phyloP scores from a whole-genome alignment of 1,140 invertebrate genomes.

The Drosophila varians region DNA sequence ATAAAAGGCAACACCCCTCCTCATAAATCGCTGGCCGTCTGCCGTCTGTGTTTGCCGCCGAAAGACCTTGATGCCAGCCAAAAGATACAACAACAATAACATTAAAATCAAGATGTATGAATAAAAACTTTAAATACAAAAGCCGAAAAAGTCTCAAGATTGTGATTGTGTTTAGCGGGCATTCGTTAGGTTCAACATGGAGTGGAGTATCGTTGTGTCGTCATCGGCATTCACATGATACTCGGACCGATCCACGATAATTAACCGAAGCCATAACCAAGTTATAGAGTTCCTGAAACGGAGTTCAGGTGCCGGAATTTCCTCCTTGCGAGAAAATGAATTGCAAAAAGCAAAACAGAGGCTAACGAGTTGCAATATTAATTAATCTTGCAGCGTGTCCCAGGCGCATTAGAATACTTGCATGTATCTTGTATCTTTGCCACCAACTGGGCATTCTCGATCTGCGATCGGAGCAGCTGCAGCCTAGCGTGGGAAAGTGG shows the following conservation, averaged over 20 bases:
- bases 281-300: constrained; percentile 12
- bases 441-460: constrained; percentile 44
- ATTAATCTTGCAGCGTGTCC: constrained; percentile 50
- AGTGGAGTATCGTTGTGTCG: constrained; percentile 3
- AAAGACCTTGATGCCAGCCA: constrained; percentile 44
- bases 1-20: constrained; percentile 54
- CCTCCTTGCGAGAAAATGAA: constrained; percentile 37
- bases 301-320: constrained; percentile 13
- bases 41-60: constrained; percentile 37
- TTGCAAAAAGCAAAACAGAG: constrained; percentile 15
- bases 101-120: constrained; percentile 8
- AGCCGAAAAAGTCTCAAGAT: constrained; percentile 44
- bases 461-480: constrained; percentile 47
- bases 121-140: constrained; percentile 26
- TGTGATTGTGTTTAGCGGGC: constrained; percentile 37
- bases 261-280: constrained; percentile 1
- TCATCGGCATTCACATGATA: constrained; percentile 23
- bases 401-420: constrained; percentile 50
- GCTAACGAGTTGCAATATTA: constrained; percentile 48
- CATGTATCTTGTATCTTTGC: constrained; percentile 7
- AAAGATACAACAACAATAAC: constrained; percentile 13
- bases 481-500: constrained; percentile 34
- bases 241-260: background rate
- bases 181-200: constrained; percentile 27
- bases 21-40: constrained; percentile 39